A percentile compares a stretch with the other conserved stretches of the same genome.
Evolutionary conservation across 2,888 invertebrate genomes (phyloP).

Genomic region (Ophonus ardosiacus): DNA sequence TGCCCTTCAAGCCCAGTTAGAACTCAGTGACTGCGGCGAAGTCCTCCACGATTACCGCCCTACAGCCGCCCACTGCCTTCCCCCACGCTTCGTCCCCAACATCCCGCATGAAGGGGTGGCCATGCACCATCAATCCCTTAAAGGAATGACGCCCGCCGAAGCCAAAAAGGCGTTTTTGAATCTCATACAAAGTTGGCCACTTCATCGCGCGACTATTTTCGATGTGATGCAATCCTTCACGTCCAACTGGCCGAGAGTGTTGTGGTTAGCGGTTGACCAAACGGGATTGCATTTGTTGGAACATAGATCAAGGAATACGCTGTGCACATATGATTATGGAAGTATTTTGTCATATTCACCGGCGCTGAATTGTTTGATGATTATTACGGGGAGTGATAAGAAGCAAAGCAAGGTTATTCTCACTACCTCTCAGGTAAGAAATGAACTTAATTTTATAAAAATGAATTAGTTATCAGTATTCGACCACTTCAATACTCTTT

Average conservation of each 20-base stretch:
- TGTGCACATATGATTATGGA: conserved; percentile 94
- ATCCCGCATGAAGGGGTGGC: conserved; percentile 91
- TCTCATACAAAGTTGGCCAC: conserved; percentile 94
- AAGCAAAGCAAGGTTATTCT: conserved; percentile 97
- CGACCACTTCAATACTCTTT: too few species aligned
- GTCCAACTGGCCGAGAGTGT: conserved; percentile 94
- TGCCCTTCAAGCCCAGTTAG: conserved; percentile 94
- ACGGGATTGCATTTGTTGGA: conserved; percentile 93
- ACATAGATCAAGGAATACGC: conserved; percentile 90
- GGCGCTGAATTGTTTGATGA: conserved; percentile 93
- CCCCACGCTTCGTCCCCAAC: conserved; percentile 87
- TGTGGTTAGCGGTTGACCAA: conserved; percentile 96
- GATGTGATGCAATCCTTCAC: conserved; percentile 98
- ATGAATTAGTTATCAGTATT: too few species aligned
- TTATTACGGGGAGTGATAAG: conserved; percentile 92
- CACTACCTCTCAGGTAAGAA: conserved; percentile 89
- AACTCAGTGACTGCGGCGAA: conserved; percentile 89
- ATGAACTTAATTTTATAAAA: too few species aligned
- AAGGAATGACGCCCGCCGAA: conserved; percentile 90
- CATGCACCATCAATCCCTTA: conserved; percentile 93
- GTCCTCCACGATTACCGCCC: conserved; percentile 81
- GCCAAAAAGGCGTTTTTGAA: conserved; percentile 96
- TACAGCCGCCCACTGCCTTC: conserved; percentile 89
- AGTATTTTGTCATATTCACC: conserved; percentile 95
- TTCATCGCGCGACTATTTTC: conserved; percentile 94